Evolutionary conservation across 2,797 vertebrate genomes (phyloP).

Genomic region (Tapirus indicus): DNA sequence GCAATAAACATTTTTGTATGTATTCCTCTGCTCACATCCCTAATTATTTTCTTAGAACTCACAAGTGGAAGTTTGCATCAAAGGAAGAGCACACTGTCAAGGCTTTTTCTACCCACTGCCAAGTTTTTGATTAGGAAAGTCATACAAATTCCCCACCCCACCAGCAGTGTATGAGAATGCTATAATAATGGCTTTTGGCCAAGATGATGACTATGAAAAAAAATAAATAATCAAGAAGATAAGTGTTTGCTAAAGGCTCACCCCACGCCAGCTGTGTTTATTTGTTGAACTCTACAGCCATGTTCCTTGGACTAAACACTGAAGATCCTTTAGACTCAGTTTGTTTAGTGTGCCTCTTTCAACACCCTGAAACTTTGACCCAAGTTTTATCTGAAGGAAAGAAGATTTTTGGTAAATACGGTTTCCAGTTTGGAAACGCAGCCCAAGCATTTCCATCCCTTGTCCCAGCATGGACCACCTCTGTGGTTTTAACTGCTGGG

Average conservation of each 20-base stretch:
- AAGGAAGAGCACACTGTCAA: constrained; percentile 3
- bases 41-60: constrained; percentile 28
- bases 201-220: constrained; percentile 52
- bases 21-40: background rate
- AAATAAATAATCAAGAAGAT: constrained; percentile 59
- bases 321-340: constrained; percentile 43
- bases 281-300: constrained; percentile 57
- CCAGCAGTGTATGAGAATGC: background rate
- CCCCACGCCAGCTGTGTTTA: constrained; percentile 76
- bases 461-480: constrained; percentile 54
- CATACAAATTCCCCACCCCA: background rate
- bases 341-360: constrained; percentile 70
- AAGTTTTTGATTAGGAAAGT: constrained; percentile 48
- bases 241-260: constrained; percentile 69
- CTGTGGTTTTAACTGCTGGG: constrained; percentile 81
- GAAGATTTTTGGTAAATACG: constrained; percentile 47
- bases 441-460: background rate
- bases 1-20: background rate
- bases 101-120: background rate
- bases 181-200: constrained; percentile 50
- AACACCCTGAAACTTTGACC: constrained; percentile 63
- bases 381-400: constrained; percentile 61
- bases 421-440: constrained; percentile 42
- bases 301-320: constrained; percentile 62
- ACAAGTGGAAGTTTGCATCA: background rate